phyloP scores from a whole-genome alignment of 2,797 vertebrate species.

The Eulemur albifrons region DNA sequence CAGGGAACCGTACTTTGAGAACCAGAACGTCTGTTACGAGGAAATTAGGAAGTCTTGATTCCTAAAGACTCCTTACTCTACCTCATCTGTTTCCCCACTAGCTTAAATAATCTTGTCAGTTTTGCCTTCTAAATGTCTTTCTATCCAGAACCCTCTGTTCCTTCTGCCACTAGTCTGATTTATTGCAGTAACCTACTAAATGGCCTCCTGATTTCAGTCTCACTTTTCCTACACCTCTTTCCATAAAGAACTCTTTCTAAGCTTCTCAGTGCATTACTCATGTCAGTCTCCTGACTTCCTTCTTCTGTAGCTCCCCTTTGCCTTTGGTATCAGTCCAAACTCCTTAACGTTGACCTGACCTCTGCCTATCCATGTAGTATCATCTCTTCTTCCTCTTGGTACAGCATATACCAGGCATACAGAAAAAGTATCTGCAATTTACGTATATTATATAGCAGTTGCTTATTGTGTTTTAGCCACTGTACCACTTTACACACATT shows the following conservation, averaged over 20 bases:
- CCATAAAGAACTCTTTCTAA: not conserved
- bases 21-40: not conserved
- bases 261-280: not conserved
- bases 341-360: not conserved
- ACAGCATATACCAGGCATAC: not conserved
- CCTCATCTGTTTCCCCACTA: not conserved
- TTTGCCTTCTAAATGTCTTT: not conserved
- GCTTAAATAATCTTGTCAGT: not conserved
- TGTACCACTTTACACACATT: not conserved
- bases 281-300: not conserved
- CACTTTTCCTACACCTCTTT: not conserved
- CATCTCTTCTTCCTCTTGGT: not conserved
- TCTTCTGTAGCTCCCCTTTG: not conserved
- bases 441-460: not conserved
- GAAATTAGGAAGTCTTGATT: not conserved
- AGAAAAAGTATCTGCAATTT: not conserved
- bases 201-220: not conserved
- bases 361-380: not conserved
- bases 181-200: not conserved
- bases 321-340: not conserved
- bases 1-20: not conserved
- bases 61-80: not conserved
- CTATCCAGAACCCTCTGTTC: not conserved
- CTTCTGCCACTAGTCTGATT: not conserved
- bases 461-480: not conserved